Base-by-base conservation (phyloP, 2,888 invertebrate species). In the Heterodera filipjevi region DNA sequence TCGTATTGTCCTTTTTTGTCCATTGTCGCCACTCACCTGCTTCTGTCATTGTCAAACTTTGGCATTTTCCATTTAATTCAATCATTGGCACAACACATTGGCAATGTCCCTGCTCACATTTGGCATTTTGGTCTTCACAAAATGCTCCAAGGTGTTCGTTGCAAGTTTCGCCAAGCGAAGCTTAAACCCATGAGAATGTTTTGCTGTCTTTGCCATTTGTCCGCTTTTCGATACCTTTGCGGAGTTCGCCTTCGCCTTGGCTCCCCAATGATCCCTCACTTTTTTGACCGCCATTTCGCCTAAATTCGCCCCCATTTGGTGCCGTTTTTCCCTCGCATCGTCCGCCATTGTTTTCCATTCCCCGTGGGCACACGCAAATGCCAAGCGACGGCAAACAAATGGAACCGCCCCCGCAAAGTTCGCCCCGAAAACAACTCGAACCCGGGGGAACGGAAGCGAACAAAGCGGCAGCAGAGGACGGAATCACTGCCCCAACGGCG, bases 341-440 rank as follows among this genome's bases (percentile, higher is more conserved):
- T 72, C 86, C 87, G 70, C 84, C 84, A 49, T 83, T 81, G 32
- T 81, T 85, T 80, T 87, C 87, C 72, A 86, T 77, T 74, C 86
- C 86, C 27, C 85, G 86, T 27, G 88, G 88, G 81, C 88, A 88
- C 44, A 88, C 83, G 79, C 88, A 88, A 35, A 87, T 80, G 32
- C 85, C 84, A 77, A 86, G 84, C 10, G 87, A 85, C 72, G 82
- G 82, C 35, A 86, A 84, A 78, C 88, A 88, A 46, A 85, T 80
- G 22, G 87, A 85, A 35, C 89, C 89, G 33, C 88, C 89, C 10
- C 81, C 80, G 80, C 88, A 88, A 77, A 84, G 79, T 80, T 87
- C 87, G 72, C 86, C 85, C 32, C 81, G 82, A 39, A 84, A 82
- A 76, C 88, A 88, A 22, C 85, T 84, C n/a, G 82, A 80, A 46